Conservation (phyloP, 2,113 vertebrate species). For the Himantopus leucocephalus region DNA sequence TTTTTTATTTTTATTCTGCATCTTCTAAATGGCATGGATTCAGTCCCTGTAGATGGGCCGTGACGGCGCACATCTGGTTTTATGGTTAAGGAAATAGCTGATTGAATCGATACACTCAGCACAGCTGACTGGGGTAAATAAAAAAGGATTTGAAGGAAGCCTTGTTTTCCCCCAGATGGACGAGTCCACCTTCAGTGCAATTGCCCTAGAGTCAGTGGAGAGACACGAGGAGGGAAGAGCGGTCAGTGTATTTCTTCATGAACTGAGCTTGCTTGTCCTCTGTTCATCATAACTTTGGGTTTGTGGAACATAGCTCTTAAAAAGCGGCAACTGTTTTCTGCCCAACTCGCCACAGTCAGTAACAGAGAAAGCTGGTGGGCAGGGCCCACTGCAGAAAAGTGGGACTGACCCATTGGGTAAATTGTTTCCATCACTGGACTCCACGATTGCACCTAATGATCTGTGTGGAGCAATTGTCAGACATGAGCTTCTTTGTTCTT, state of each 20-base stretch:
- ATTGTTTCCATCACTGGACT: background rate
- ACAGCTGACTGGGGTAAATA: conserved; percentile 66
- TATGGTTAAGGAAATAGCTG: conserved; percentile 50
- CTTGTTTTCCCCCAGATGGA: conserved; percentile 17
- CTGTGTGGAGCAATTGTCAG: background rate
- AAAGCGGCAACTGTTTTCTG: accelerated
- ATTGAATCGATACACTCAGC: conserved; percentile 32
- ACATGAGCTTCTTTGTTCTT: background rate
- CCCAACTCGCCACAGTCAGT: background rate
- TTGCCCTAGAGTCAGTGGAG: background rate
- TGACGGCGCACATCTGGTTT: conserved; percentile 65
- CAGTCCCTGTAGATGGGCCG: conserved; percentile 55
- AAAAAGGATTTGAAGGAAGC: conserved; percentile 19
- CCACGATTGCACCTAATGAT: background rate
- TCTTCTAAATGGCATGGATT: conserved; percentile 58
- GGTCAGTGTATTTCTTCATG: background rate
- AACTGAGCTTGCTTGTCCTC: background rate
- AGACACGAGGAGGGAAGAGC: background rate
- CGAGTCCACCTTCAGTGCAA: background rate
- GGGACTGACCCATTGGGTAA: background rate
- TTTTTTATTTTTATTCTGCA: conserved; percentile 45
- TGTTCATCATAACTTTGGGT: background rate
- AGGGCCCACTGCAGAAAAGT: background rate
- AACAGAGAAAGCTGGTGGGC: background rate
- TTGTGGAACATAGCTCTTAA: background rate